Evolutionary conservation across 1,140 invertebrate species (phyloP).

Genomic region (Zophobas atratus): DNA sequence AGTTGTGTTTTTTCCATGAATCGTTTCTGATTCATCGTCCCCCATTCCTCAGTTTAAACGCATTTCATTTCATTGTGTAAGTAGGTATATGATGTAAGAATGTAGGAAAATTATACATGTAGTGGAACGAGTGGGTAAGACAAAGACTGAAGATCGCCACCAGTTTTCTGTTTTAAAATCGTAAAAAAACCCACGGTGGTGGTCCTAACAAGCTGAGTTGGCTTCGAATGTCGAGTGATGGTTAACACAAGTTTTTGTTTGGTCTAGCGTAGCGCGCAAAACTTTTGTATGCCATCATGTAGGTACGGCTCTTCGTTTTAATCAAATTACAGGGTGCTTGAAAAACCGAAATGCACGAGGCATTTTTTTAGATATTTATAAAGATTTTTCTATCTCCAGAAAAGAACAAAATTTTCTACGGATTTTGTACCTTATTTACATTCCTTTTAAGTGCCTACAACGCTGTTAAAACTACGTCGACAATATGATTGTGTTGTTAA

Average conservation of each 20-base stretch:
- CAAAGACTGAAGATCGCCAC: slow-evolving; percentile 53
- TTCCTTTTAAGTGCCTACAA: slow-evolving; percentile 56
- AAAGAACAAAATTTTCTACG: slow-evolving; percentile 30
- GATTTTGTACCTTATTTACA: slow-evolving; percentile 47
- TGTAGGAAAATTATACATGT: slow-evolving; percentile 45
- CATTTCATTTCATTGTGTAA: slow-evolving; percentile 44
- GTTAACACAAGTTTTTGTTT: slow-evolving; percentile 6
- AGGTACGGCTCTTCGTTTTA: slow-evolving; percentile 18
- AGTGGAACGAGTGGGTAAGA: slow-evolving; percentile 43
- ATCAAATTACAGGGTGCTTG: slow-evolving; percentile 45
- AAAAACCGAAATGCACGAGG: slow-evolving; percentile 22
- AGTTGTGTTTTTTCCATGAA: not conserved
- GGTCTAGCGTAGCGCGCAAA: not conserved
- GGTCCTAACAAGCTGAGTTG: slow-evolving; percentile 42
- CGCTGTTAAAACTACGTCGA: slow-evolving; percentile 51
- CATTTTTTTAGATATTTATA: slow-evolving; percentile 44
- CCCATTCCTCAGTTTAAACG: slow-evolving; percentile 10
- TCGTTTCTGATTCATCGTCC: slow-evolving; percentile 2
- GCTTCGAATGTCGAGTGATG: slow-evolving; percentile 39
- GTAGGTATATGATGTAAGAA: slow-evolving; percentile 36
- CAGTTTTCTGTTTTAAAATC: slow-evolving; percentile 17
- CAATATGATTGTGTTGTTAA: slow-evolving; percentile 50
- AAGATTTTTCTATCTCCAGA: slow-evolving; percentile 19
- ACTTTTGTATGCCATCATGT: slow-evolving; percentile 27
- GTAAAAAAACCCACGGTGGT: slow-evolving; percentile 11